Percentiles rank a stretch among this genome's conserved stretches.
Evolutionary conservation across 2,113 vertebrate species (phyloP).

Genomic region (Bostrychus sinensis): DNA sequence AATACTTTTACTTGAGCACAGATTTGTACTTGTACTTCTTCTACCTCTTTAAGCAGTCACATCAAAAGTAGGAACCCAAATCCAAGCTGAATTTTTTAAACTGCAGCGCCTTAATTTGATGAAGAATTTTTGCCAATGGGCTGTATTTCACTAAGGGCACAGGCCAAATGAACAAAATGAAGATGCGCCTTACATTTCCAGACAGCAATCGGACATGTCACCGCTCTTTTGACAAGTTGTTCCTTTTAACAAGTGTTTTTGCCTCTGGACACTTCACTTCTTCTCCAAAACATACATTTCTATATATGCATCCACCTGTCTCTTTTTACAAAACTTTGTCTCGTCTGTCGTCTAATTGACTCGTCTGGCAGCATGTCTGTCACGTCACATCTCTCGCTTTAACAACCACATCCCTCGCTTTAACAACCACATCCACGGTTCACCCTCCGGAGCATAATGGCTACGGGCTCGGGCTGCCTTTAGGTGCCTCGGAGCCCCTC

Average conservation of each 20-base stretch:
- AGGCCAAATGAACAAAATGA: too few species aligned
- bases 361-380: constrained; percentile 51
- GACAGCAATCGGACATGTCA: too few species aligned
- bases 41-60: too few species aligned
- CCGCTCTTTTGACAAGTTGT: constrained; percentile 24
- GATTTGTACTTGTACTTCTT: too few species aligned
- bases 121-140: neutral
- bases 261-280: constrained; percentile 22
- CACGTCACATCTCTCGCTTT: constrained; percentile 50
- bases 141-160: neutral
- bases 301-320: constrained; percentile 35
- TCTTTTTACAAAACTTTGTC: constrained; percentile 52
- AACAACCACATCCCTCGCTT: too few species aligned
- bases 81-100: too few species aligned
- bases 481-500: constrained; percentile 64
- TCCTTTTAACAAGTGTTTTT: constrained; percentile 25
- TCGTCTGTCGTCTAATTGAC: constrained; percentile 61
- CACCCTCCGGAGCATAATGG: constrained; percentile 59
- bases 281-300: constrained; percentile 24
- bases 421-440: constrained; percentile 58
- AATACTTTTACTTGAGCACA: too few species aligned
- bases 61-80: too few species aligned
- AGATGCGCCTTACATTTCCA: too few species aligned
- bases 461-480: constrained; percentile 59
- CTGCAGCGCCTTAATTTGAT: too few species aligned